Evolutionary conservation across 2,113 vertebrate genomes (phyloP).

Genomic region (Carassius gibelio): DNA sequence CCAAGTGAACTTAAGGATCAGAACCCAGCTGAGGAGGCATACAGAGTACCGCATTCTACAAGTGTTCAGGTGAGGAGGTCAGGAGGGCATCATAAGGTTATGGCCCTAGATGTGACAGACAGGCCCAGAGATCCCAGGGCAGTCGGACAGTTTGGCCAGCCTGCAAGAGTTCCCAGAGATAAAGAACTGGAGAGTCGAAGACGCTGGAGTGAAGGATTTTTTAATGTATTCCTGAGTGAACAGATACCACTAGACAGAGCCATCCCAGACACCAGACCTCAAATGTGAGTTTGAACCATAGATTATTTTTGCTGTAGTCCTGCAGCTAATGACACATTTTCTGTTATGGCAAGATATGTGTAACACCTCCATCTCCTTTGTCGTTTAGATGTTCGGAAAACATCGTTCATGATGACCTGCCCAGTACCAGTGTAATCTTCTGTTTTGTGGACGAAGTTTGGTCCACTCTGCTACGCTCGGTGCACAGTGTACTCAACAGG

Average conservation of each 20-base stretch:
- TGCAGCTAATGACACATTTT: no score
- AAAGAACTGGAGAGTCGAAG: conserved; percentile 80
- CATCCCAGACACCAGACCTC: conserved; percentile 88
- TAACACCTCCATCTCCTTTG: not conserved
- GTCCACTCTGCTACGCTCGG: conserved; percentile 93
- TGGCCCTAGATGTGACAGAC: conserved; percentile 79
- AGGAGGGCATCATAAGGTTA: conserved; percentile 77
- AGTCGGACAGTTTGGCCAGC: conserved; percentile 87
- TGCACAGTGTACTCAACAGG: conserved; percentile 91
- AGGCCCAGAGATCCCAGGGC: conserved; percentile 81
- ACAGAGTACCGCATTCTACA: conserved; percentile 35
- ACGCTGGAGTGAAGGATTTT: conserved; percentile 92
- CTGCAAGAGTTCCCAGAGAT: conserved; percentile 71
- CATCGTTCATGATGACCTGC: conserved; percentile 84
- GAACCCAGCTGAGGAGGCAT: not conserved
- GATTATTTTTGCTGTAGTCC: not conserved
- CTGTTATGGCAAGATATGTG: not conserved
- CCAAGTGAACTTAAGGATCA: not conserved
- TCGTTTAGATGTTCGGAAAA: conserved; percentile 81
- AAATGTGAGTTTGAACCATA: conserved; percentile 77
- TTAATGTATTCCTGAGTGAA: conserved; percentile 95
- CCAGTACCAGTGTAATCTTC: conserved; percentile 90
- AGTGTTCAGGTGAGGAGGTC: conserved; percentile 43
- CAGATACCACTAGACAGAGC: conserved; percentile 91
- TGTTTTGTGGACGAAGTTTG: conserved; percentile 98